phyloP scores from a whole-genome alignment of 2,888 invertebrate species.

The Oxystoma pomonae region DNA sequence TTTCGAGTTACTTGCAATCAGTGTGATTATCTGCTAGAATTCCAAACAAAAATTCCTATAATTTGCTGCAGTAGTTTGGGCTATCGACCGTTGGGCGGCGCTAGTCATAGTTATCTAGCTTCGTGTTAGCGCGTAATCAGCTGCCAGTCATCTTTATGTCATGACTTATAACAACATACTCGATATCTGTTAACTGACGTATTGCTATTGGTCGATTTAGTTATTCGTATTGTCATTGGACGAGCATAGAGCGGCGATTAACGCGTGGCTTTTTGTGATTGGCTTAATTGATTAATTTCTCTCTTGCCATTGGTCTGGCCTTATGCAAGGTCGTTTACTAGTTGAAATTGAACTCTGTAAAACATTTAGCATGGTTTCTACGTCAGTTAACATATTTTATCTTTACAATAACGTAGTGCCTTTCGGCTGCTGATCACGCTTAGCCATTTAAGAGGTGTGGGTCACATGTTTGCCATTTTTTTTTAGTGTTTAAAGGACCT shows the following conservation, averaged over 20 bases:
- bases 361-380: no score
- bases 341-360: no score
- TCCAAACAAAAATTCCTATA: slow-evolving; percentile 6
- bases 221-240: no score
- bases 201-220: no score
- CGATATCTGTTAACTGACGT: neutral
- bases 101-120: slow-evolving; percentile 15
- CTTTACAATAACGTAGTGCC: slow-evolving; percentile 49
- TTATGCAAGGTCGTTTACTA: no score
- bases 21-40: neutral
- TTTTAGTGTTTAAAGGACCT: slow-evolving; percentile 25
- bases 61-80: slow-evolving; percentile 30
- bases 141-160: slow-evolving; percentile 40
- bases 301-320: no score
- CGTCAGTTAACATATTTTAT: slow-evolving; percentile 10
- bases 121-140: slow-evolving; percentile 46
- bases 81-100: neutral
- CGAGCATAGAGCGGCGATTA: no score
- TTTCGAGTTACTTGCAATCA: neutral
- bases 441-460: slow-evolving; percentile 43
- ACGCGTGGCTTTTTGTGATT: no score
- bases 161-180: neutral
- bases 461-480: slow-evolving; percentile 42
- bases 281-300: no score
- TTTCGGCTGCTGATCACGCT: slow-evolving; percentile 50